Evolutionary conservation across 2,888 invertebrate genomes (phyloP), one percentile per base, ranked within the genome.

Genomic region (Leptopilina myrica): DNA sequence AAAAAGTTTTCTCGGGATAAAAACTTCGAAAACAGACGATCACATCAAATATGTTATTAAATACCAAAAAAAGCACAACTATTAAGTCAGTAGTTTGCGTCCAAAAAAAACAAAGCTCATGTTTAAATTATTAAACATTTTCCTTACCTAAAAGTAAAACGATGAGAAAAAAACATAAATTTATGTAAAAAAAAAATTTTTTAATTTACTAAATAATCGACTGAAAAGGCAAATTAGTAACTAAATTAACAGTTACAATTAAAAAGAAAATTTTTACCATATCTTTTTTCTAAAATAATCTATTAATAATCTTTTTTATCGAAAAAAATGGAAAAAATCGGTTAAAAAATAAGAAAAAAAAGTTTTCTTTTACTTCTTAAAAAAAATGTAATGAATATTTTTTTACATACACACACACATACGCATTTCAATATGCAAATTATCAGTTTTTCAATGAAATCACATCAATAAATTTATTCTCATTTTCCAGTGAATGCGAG

Each of bases 241-340:
- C 67, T 62, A 62, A 9, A 46, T 67, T 49, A 26, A 46, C 12
- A 67, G 67, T 49, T 67, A 14, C 67, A 49, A n/a, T 1, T 40
- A 65, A 33, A 14, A 65, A 46, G 11, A 49, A 33, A 5, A 65
- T 67, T 67, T 67, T 67, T 46, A 67, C 67, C 67, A 67, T 20
- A 67, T 67, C 46, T 67, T 67, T 49, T 67, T 67, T 67, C 12
- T 67, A 67, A 49, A 33, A 67, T 67, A 67, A 67, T 49, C 46
- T 67, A 33, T 33, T 33, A 67, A 67, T 43, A 67, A 67, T 67
- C 46, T 67, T 67, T 67, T 20, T 20, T 67, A 49, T 49, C 2
- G 3, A 33, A 33, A 33, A 33, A 33, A 33, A 5, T 33, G 33
- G 3, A 33, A 43, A 43, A 46, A 26, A 67, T 67, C 46, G 66